These are phyloP conservation scores for Scolanthus callimorphus DNA, from an alignment of 92 coral and sea anemone species.

Conservation along the genomic window DNA sequence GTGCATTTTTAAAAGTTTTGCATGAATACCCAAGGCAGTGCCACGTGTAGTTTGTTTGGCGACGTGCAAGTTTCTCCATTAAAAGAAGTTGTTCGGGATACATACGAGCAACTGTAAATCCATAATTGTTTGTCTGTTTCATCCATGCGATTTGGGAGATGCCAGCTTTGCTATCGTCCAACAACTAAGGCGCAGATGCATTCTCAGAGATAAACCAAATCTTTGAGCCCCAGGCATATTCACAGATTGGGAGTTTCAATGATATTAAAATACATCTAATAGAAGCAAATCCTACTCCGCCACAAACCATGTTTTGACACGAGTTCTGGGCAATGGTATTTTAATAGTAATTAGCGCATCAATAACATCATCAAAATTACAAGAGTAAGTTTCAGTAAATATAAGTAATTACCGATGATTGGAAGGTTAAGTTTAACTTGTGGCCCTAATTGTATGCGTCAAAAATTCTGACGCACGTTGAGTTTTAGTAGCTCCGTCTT, in stretches of 20 bases:
- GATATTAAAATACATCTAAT: too few species aligned
- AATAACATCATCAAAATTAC: neutral
- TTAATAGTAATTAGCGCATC: neutral
- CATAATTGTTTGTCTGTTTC: too few species aligned
- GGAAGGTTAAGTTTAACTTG: slow-evolving; percentile 3
- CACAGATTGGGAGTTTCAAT: too few species aligned
- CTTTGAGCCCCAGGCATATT: neutral
- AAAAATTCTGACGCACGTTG: neutral
- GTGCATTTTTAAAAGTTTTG: neutral
- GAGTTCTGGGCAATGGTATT: neutral
- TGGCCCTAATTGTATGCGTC: neutral
- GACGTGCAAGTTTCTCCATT: too few species aligned
- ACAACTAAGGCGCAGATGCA: too few species aligned
- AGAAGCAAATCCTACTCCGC: too few species aligned
- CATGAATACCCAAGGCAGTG: too few species aligned
- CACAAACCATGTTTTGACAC: neutral
- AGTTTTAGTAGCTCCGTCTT: neutral
- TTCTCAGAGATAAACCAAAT: neutral
- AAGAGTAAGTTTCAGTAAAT: neutral
- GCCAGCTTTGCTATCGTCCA: too few species aligned
- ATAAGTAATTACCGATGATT: neutral
- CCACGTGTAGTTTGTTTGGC: too few species aligned
- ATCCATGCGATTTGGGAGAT: too few species aligned
- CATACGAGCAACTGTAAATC: too few species aligned
- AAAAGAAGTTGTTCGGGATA: too few species aligned